Conservation (phyloP, 2,888 invertebrate species). For the Epistrophe eligans region DNA sequence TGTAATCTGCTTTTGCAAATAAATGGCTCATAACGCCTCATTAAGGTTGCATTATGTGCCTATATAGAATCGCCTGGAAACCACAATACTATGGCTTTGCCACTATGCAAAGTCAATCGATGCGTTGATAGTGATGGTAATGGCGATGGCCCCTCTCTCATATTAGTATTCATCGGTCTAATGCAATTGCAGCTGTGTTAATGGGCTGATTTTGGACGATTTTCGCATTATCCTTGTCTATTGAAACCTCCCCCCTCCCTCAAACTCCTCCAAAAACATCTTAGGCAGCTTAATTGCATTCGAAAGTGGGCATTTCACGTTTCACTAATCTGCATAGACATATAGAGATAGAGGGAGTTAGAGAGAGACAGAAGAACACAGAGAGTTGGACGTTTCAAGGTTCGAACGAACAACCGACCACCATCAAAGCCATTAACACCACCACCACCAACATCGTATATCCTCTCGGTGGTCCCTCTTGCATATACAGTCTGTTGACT, state of each 20-base stretch:
- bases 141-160: constrained; percentile 17
- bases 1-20: constrained; percentile 73
- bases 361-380: not conserved
- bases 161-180: constrained; percentile 40
- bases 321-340: constrained; percentile 54
- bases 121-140: constrained; percentile 56
- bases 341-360: not conserved
- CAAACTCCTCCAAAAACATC: constrained; percentile 36
- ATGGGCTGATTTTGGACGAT: constrained; percentile 55
- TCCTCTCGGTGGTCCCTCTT: constrained; percentile 50
- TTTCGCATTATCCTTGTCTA: constrained; percentile 65
- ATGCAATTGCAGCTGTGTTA: constrained; percentile 67
- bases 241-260: not conserved
- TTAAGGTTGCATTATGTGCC: constrained; percentile 71
- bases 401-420: constrained; percentile 42
- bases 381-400: constrained; percentile 21
- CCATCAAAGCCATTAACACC: constrained; percentile 64
- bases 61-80: constrained; percentile 45
- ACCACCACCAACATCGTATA: constrained; percentile 32
- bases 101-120: constrained; percentile 66
- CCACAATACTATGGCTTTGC: constrained; percentile 21
- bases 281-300: constrained; percentile 70
- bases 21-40: constrained; percentile 76
- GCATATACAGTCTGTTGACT: not conserved
- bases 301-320: constrained; percentile 67